These are phyloP conservation scores for Tragulus kanchil DNA, from an alignment of 2,113 vertebrate species.

Conservation along the genomic window DNA sequence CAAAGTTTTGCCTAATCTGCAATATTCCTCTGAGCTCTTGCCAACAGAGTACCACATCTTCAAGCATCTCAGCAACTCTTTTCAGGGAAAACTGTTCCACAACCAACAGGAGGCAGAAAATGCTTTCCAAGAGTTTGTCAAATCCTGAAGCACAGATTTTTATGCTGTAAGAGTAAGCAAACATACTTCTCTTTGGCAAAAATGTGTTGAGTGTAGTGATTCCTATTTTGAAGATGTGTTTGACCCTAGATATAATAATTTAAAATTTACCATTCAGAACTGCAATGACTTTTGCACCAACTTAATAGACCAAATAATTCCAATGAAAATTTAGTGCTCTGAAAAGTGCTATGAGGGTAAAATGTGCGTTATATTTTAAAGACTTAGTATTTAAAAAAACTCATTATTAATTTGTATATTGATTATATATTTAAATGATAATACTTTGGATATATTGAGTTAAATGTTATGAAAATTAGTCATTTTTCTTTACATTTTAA, in stretches of 20 bases:
- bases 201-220: neutral
- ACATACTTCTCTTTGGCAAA: neutral
- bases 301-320: neutral
- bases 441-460: neutral
- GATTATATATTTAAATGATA: neutral
- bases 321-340: neutral
- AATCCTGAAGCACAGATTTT: neutral
- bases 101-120: neutral
- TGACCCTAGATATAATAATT: neutral
- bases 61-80: neutral
- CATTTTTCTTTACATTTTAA: neutral
- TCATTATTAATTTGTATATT: neutral
- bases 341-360: neutral
- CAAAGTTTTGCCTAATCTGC: neutral
- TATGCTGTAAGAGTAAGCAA: neutral
- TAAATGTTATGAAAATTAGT: constrained; percentile 39
- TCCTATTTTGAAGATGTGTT: neutral
- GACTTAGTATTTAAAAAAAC: neutral
- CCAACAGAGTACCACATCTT: neutral
- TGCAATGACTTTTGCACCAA: neutral
- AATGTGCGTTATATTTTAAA: neutral
- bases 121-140: neutral
- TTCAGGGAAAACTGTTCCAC: neutral
- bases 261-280: neutral
- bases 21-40: neutral